Evolutionary conservation across 1,140 invertebrate genomes (phyloP).

Genomic region (Thereuonema tuberculata): DNA sequence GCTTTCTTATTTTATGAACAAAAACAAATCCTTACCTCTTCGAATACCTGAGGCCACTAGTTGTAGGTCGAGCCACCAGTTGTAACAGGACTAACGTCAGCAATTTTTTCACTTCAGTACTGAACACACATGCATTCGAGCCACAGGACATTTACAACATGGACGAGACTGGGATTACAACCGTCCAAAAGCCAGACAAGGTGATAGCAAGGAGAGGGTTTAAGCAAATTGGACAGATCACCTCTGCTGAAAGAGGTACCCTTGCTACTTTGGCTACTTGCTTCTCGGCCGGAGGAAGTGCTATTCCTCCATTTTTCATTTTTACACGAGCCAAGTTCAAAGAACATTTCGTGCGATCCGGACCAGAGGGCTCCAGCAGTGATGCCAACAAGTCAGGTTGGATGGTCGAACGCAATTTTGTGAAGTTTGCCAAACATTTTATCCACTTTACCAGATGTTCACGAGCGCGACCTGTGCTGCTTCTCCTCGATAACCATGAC

Average conservation of each 20-base stretch:
- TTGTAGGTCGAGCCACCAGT: not conserved
- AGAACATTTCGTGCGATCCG: conserved; percentile 22
- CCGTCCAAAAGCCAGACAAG: conserved; percentile 32
- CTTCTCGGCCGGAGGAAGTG: conserved; percentile 21
- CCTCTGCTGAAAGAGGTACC: conserved; percentile 32
- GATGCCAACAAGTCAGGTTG: conserved; percentile 32
- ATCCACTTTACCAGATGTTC: conserved; percentile 17
- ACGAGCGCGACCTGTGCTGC: conserved; percentile 10
- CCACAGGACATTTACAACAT: conserved; percentile 31
- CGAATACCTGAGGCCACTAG: not conserved
- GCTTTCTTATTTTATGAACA: not conserved
- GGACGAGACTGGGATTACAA: conserved; percentile 37
- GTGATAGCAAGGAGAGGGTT: conserved; percentile 30
- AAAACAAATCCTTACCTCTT: not conserved
- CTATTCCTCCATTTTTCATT: conserved; percentile 24
- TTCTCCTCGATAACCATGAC: conserved; percentile 19
- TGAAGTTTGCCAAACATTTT: conserved; percentile 29
- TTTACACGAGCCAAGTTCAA: conserved; percentile 24
- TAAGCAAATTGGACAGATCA: conserved; percentile 32
- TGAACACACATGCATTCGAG: conserved; percentile 20
- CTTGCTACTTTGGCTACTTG: conserved; percentile 19
- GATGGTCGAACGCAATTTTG: conserved; percentile 34
- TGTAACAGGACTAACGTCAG: conserved; percentile 6
- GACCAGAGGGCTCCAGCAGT: conserved; percentile 24
- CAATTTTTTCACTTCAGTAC: conserved; percentile 15